Conservation (phyloP, 2,888 invertebrate genomes). For the Frankliniella fusca region DNA sequence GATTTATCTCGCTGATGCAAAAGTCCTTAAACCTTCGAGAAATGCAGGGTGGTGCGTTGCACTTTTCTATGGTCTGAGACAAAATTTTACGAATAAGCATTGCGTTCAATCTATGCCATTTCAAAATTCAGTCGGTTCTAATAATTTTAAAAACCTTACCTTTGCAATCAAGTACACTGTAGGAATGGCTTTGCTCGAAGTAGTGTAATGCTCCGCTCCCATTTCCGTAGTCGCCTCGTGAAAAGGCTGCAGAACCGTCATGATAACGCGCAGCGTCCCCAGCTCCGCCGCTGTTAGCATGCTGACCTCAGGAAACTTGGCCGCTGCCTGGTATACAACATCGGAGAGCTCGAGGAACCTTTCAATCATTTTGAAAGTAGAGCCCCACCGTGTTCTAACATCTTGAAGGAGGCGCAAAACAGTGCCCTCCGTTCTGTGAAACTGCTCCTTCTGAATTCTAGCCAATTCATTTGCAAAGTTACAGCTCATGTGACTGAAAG, state of each 20-base stretch:
- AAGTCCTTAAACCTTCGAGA: no score
- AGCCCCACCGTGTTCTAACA: background rate
- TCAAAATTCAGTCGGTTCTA: background rate
- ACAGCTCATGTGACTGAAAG: background rate
- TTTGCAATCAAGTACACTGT: background rate
- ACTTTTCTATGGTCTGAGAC: no score
- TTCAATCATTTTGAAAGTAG: background rate
- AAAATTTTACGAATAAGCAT: no score
- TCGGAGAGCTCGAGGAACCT: background rate
- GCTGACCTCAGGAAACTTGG: background rate
- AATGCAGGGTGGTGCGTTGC: no score
- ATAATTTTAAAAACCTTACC: background rate
- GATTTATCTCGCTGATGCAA: no score
- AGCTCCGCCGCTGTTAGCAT: background rate
- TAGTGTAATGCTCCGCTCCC: background rate
- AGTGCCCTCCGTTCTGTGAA: background rate
- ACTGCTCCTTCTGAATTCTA: background rate
- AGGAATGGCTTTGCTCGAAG: background rate
- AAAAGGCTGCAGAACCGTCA: background rate
- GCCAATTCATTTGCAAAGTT: background rate
- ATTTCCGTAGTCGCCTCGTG: slow-evolving; percentile 11
- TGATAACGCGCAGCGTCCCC: background rate
- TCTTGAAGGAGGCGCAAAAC: background rate
- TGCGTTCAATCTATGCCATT: no score
- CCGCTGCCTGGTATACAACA: background rate